These are phyloP conservation scores for Meiosimyza platycephala DNA, from an alignment of 2,888 invertebrate species.

Conservation along the genomic window DNA sequence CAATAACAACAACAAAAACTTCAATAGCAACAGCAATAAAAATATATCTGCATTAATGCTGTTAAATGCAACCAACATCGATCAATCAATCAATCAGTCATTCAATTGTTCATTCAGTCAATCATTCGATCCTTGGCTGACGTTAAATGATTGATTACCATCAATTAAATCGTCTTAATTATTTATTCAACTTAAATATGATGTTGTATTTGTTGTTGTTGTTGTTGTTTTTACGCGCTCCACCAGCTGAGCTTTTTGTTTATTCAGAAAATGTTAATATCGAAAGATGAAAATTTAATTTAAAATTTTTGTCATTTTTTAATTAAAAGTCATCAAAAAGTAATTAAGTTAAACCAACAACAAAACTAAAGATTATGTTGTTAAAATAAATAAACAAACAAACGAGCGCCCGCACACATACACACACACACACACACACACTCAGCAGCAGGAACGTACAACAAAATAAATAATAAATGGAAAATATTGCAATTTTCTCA, in stretches of 20 bases:
- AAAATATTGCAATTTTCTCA: too few species aligned
- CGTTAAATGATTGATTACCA: slow-evolving; percentile 45
- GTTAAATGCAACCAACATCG: slow-evolving; percentile 16
- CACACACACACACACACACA: too few species aligned
- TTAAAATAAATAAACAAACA: too few species aligned
- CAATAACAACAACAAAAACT: slow-evolving; percentile 22
- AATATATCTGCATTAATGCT: neutral
- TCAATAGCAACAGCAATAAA: slow-evolving; percentile 26
- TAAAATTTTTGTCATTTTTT: slow-evolving; percentile 35
- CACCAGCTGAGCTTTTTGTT: too few species aligned
- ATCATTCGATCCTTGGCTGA: slow-evolving; percentile 3
- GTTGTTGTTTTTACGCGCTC: neutral
- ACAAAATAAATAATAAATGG: too few species aligned
- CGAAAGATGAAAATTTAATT: too few species aligned
- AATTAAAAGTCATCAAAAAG: slow-evolving; percentile 50
- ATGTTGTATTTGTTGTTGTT: neutral
- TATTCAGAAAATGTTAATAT: too few species aligned
- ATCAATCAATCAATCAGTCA: slow-evolving; percentile 38
- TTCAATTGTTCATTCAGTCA: slow-evolving; percentile 8
- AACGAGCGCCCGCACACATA: too few species aligned
- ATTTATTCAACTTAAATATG: slow-evolving; percentile 11
- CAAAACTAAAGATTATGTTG: too few species aligned
- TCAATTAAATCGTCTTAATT: slow-evolving; percentile 43
- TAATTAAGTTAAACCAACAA: slow-evolving; percentile 38
- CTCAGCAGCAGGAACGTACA: too few species aligned